Evolutionary conservation across 2,113 vertebrate species (phyloP), one percentile per base, ranked within the genome.

Genomic region (Oryzias melastigma): DNA sequence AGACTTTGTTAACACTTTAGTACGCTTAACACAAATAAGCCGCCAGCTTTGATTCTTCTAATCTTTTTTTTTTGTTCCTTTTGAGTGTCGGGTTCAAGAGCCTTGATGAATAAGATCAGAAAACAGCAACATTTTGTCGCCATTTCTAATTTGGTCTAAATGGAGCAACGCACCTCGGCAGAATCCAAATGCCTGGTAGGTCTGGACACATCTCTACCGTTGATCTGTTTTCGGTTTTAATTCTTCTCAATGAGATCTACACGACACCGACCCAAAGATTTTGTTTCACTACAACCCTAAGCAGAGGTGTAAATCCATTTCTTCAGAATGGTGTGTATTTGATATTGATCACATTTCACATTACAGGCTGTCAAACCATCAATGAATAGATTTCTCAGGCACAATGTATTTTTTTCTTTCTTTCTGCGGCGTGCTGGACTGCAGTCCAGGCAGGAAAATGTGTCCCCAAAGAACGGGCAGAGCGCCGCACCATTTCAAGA

Each of bases 401-500:
- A 57, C 19, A 41, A 58, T 84, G 15, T 52, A 3, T 49, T 13
- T 49, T 49, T 16, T 17, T 44, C 17, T 44, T 17, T 5, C 2
- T 5, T 44, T 44, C 6, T 82, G 56, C 8, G 35, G 14, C 0
- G 57, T 35, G 14, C 41, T 5, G 10, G 65, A 68, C 64, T 63
- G 64, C 14, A 8, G 66, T 64, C 71, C 69, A 49, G 64, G 71
- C 65, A 47, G 64, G 58, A 81, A 76, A 75, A 66, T 59, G 78
- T 70, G 82, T 78, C 80, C 80, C 87, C 78, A 71, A 81, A 83
- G 82, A 82, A 72, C 72, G 60, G 55, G 51, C 12, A 62, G 68
- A 82, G 77, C 75, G 64, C 49, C 52, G 40, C 74, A 68, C 60
- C 78, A 62, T 85, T 90, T 83, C 68, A 81, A 78, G 71, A 90